phyloP scores from a whole-genome alignment of 2,113 vertebrate species.

The Dryoscopus gambensis region DNA sequence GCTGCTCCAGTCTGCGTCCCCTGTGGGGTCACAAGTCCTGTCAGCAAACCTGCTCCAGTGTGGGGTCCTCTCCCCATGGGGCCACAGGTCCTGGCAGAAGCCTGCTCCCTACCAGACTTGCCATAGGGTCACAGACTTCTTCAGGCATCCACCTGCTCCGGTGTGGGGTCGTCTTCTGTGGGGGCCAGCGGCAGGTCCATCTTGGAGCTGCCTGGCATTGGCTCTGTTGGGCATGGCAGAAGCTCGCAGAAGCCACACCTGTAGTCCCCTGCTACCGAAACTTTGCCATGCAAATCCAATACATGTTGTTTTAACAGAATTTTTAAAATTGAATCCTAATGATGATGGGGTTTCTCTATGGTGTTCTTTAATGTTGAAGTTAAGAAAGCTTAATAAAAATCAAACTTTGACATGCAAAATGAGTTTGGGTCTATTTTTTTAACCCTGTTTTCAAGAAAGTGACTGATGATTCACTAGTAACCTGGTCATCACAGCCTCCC shows the following conservation, averaged over 20 bases:
- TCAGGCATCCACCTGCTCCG: not conserved
- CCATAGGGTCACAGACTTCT: not conserved
- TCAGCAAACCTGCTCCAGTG: not conserved
- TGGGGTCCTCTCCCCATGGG: not conserved
- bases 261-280: not conserved
- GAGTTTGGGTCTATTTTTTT: not conserved
- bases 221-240: not conserved
- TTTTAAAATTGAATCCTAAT: not conserved
- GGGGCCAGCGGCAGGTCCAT: too few species aligned
- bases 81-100: not conserved
- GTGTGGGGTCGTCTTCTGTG: not conserved
- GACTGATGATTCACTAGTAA: not conserved
- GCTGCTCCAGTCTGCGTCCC: not conserved
- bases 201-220: not conserved
- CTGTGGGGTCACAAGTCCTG: not conserved
- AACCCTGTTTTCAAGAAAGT: not conserved
- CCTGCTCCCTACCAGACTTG: not conserved
- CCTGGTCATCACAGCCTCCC: not conserved
- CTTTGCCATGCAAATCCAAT: not conserved
- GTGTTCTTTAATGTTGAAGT: not conserved
- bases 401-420: not conserved
- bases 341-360: fast-evolving
- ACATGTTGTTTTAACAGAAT: not conserved
- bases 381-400: not conserved
- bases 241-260: not conserved